These are phyloP conservation scores for Ranitomeya imitator DNA, from an alignment of 2,113 vertebrate genomes.

Conservation along the genomic window DNA sequence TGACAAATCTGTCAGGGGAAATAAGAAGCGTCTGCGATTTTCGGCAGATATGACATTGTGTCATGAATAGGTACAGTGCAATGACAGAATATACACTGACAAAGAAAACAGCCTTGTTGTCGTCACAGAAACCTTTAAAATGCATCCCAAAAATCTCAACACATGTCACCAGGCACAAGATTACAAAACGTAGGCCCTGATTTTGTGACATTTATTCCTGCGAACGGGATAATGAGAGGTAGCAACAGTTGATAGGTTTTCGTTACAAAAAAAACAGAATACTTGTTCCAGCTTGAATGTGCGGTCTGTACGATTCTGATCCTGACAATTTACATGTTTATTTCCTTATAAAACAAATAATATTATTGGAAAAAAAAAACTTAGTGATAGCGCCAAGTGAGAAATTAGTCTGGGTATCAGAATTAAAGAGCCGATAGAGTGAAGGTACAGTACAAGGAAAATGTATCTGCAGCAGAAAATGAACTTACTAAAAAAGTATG, in stretches of 20 bases:
- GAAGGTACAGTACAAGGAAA: not conserved
- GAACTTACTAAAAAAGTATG: not conserved
- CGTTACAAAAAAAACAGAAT: conserved; percentile 14
- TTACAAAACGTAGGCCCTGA: conserved; percentile 53
- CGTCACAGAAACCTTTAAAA: conserved; percentile 59
- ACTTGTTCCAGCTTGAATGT: conserved; percentile 14
- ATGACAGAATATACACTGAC: conserved; percentile 56
- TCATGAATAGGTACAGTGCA: conserved; percentile 53
- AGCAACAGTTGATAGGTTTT: conserved; percentile 40
- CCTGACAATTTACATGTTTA: conserved; percentile 52
- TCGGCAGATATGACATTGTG: conserved; percentile 52
- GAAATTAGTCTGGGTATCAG: conserved; percentile 18
- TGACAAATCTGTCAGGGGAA: conserved; percentile 56
- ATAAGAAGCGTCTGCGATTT: conserved; percentile 51
- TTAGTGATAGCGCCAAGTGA: not conserved
- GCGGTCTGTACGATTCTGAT: conserved; percentile 33
- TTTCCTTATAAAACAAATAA: conserved; percentile 40
- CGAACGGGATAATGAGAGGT: conserved; percentile 54
- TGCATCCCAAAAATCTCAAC: conserved; percentile 56
- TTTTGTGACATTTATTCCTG: conserved; percentile 58
- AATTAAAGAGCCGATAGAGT: not conserved
- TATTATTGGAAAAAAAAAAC: conserved; percentile 17
- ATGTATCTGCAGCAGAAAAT: not conserved
- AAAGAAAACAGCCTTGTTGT: conserved; percentile 58
- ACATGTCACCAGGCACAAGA: conserved; percentile 56